Evolutionary conservation across 2,797 vertebrate genomes (phyloP).

Genomic region (Lemur catta): DNA sequence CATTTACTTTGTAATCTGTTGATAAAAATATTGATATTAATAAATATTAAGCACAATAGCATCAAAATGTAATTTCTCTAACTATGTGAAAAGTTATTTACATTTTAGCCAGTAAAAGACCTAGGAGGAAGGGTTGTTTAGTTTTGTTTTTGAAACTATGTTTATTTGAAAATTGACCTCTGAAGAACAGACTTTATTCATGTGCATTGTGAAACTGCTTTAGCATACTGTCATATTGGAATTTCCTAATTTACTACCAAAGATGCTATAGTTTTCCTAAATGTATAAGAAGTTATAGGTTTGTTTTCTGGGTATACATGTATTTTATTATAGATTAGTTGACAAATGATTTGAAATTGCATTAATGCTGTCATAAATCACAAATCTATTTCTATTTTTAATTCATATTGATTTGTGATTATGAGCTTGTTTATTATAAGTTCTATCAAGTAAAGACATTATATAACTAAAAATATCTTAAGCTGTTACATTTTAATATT

Average conservation of each 20-base stretch:
- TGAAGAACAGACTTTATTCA: background rate
- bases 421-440: background rate
- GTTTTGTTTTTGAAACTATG: conserved; percentile 15
- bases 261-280: background rate
- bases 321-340: conserved; percentile 22
- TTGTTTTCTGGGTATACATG: background rate
- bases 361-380: background rate
- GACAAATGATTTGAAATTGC: background rate
- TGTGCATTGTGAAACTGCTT: background rate
- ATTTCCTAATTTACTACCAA: background rate
- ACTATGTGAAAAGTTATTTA: conserved; percentile 13
- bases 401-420: conserved; percentile 12
- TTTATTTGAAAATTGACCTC: conserved; percentile 5
- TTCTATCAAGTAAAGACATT: background rate
- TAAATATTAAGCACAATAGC: background rate
- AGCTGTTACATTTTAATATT: conserved; percentile 9
- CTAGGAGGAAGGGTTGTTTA: background rate
- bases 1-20: conserved; percentile 28
- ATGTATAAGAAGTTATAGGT: background rate
- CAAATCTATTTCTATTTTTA: background rate
- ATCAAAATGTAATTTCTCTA: conserved; percentile 14
- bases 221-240: background rate
- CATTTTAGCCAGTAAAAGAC: background rate
- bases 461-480: background rate
- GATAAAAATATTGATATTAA: conserved; percentile 35